Percentiles rank a stretch among this genome's conserved stretches.
Evolutionary conservation across 2,888 invertebrate genomes (phyloP).

Genomic region (Orthosia gothica): DNA sequence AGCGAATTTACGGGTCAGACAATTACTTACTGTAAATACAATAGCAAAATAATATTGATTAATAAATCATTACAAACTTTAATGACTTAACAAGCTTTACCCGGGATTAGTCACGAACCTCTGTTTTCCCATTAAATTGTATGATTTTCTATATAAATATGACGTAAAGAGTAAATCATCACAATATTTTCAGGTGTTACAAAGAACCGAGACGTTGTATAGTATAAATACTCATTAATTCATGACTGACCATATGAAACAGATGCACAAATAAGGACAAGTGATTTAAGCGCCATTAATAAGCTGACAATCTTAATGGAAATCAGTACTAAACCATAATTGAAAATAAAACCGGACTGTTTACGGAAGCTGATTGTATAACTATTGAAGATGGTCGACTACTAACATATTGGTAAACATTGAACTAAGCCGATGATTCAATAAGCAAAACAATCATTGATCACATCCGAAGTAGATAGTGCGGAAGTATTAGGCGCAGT

Average conservation of each 20-base stretch:
- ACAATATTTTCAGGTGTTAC: constrained; percentile 51
- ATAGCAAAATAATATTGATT: constrained; percentile 69
- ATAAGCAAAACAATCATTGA: constrained; percentile 37
- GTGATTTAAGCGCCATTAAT: constrained; percentile 17
- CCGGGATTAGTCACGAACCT: constrained; percentile 71
- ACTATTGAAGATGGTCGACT: constrained; percentile 10
- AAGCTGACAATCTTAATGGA: constrained; percentile 25
- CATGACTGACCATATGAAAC: constrained; percentile 50
- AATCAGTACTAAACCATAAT: constrained; percentile 7
- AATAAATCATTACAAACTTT: constrained; percentile 73
- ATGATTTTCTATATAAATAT: constrained; percentile 52
- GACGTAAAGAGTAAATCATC: constrained; percentile 47
- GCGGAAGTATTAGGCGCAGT: constrained; percentile 25
- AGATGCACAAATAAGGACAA: constrained; percentile 41
- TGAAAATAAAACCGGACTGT: constrained; percentile 22
- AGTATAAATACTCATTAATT: constrained; percentile 43
- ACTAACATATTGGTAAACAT: constrained; percentile 24
- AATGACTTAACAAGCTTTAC: constrained; percentile 72
- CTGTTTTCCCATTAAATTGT: constrained; percentile 54
- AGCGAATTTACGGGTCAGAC: constrained; percentile 66
- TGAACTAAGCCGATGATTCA: constrained; percentile 23
- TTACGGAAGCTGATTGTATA: constrained; percentile 10
- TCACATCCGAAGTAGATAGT: constrained; percentile 16
- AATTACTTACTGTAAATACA: constrained; percentile 64
- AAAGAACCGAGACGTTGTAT: constrained; percentile 46